These are phyloP conservation scores for Paratilapia polleni DNA, from an alignment of 2,113 vertebrate species.

Conservation along the genomic window DNA sequence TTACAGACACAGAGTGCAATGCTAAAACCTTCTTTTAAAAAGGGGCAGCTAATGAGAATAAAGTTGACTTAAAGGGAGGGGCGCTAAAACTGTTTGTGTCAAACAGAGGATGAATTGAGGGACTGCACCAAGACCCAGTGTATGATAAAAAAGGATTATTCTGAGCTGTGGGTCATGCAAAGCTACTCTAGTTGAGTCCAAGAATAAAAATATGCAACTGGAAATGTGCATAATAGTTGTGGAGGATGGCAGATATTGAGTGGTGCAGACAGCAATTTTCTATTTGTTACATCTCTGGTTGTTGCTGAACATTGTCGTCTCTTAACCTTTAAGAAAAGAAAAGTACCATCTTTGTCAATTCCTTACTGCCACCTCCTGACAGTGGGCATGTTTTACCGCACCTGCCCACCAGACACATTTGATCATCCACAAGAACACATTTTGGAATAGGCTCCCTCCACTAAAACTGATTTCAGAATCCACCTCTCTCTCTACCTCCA, in stretches of 20 bases:
- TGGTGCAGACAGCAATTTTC: background rate
- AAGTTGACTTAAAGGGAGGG: background rate
- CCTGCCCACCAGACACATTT: background rate
- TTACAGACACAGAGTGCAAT: too few relatives aligned
- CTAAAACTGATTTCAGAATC: background rate
- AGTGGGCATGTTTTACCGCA: background rate
- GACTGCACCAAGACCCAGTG: background rate
- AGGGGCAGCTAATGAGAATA: background rate
- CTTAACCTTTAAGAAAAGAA: background rate
- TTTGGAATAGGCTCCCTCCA: background rate
- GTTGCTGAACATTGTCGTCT: background rate
- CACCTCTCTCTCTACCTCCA: background rate
- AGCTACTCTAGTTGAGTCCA: too few relatives aligned
- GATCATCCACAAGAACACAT: background rate
- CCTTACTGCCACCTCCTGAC: background rate
- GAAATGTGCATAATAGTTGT: too few relatives aligned
- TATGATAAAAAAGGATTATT: background rate
- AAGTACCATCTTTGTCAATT: constrained; percentile 5
- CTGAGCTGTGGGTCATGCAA: background rate
- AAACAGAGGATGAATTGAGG: background rate
- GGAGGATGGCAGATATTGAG: too few relatives aligned
- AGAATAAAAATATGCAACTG: too few relatives aligned
- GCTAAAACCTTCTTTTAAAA: background rate
- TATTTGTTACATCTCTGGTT: background rate
- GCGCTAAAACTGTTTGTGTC: background rate